Conservation (phyloP, 2,797 vertebrate species). For the Premnoplex brunnescens region DNA sequence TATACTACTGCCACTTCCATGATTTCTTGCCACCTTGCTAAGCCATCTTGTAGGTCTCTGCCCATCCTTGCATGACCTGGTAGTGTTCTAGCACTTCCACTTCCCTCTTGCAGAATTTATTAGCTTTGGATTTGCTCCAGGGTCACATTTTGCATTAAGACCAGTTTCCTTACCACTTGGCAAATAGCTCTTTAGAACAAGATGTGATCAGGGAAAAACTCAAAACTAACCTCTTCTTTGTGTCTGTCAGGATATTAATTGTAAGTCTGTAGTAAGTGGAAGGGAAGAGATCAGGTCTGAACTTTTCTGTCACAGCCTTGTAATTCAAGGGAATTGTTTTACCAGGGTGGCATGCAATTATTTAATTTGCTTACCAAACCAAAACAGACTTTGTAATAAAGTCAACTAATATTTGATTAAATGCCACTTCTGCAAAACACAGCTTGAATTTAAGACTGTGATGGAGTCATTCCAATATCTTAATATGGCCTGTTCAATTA, state of each 20-base stretch:
- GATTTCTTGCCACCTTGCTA: background rate
- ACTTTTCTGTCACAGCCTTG: background rate
- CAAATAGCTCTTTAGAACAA: background rate
- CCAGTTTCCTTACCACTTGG: background rate
- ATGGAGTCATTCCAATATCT: constrained; percentile 59
- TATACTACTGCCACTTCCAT: background rate
- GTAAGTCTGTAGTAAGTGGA: background rate
- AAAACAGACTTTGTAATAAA: constrained; percentile 60
- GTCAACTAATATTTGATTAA: constrained; percentile 69
- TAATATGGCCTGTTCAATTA: constrained; percentile 65
- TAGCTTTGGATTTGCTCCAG: background rate
- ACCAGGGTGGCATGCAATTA: constrained; percentile 31
- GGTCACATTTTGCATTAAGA: background rate
- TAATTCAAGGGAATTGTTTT: constrained; percentile 41
- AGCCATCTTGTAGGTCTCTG: background rate
- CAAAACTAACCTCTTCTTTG: background rate
- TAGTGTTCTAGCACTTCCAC: background rate
- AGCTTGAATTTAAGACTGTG: constrained; percentile 43
- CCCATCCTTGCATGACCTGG: background rate
- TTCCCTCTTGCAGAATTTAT: background rate
- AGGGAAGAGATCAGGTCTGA: background rate
- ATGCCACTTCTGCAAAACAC: constrained; percentile 64
- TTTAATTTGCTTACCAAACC: constrained; percentile 60
- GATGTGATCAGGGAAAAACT: background rate
- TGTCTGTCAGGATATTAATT: background rate